These are phyloP conservation scores for Melospiza georgiana DNA, from an alignment of 2,113 vertebrate species.

Conservation along the genomic window DNA sequence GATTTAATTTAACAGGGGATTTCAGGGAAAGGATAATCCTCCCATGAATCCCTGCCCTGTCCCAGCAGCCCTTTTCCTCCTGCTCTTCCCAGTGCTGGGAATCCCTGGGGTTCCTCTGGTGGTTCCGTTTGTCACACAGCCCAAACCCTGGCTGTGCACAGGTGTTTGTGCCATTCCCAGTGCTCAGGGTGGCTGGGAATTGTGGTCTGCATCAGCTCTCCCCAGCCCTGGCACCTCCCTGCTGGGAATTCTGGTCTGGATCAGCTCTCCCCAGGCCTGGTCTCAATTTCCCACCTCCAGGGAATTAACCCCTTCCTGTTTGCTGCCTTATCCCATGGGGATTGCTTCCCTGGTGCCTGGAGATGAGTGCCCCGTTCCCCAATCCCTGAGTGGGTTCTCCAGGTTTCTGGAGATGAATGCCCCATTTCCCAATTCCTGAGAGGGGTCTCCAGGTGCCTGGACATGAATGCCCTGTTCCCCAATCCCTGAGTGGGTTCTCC, in stretches of 20 bases:
- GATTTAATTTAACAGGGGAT: background rate
- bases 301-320: background rate
- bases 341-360: background rate
- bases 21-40: background rate
- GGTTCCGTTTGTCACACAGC: background rate
- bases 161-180: background rate
- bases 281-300: background rate
- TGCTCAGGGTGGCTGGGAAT: background rate
- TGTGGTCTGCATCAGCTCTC: rapidly evolving
- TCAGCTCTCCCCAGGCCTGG: background rate
- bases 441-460: rapidly evolving
- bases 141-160: background rate
- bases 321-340: rapidly evolving
- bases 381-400: background rate
- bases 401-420: background rate
- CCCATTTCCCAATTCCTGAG: too few species aligned
- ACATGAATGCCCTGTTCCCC: too few species aligned
- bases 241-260: background rate
- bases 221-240: background rate
- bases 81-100: background rate
- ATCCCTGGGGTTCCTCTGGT: background rate
- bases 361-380: background rate
- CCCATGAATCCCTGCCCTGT: background rate
- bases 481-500: background rate
- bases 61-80: background rate